Evolutionary conservation across 1,140 invertebrate genomes (phyloP).

Genomic region (Diachasmimorpha longicaudata): DNA sequence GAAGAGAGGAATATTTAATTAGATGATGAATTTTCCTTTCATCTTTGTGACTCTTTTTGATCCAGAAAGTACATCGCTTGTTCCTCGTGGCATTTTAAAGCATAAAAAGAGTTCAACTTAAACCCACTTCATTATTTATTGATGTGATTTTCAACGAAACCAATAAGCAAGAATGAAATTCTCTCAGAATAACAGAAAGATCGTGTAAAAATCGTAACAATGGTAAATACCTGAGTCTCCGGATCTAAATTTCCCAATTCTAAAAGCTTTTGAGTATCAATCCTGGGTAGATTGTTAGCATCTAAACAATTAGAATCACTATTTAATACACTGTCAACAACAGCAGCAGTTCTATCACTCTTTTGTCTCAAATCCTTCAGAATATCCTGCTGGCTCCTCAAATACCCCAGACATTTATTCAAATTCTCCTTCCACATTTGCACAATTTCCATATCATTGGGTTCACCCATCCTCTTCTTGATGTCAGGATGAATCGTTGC

Average conservation of each 20-base stretch:
- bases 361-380: conserved; percentile 34
- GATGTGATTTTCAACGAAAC: too few relatives aligned
- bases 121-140: too few relatives aligned
- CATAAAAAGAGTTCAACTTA: too few relatives aligned
- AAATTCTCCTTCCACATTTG: conserved; percentile 40
- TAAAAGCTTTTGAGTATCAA: conserved; percentile 35
- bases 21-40: too few relatives aligned
- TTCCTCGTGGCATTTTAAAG: too few relatives aligned
- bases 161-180: neutral
- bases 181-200: too few relatives aligned
- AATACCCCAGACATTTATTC: conserved; percentile 19
- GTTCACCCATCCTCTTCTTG: conserved; percentile 39
- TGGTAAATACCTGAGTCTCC: conserved; percentile 38
- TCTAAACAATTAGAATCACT: conserved; percentile 37
- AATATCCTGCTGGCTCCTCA: conserved; percentile 24
- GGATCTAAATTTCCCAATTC: conserved; percentile 36
- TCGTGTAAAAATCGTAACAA: too few relatives aligned
- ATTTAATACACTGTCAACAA: conserved; percentile 35
- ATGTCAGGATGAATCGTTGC: conserved; percentile 38
- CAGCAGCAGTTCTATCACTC: conserved; percentile 28
- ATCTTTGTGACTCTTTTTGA: too few relatives aligned
- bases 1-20: too few relatives aligned
- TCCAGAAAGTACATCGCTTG: too few relatives aligned
- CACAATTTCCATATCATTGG: conserved; percentile 41
- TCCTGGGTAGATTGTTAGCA: conserved; percentile 32